Percentiles rank a stretch among this genome's conserved stretches.
phyloP scores from a whole-genome alignment of 2,888 invertebrate genomes.

The Parnassius apollo region DNA sequence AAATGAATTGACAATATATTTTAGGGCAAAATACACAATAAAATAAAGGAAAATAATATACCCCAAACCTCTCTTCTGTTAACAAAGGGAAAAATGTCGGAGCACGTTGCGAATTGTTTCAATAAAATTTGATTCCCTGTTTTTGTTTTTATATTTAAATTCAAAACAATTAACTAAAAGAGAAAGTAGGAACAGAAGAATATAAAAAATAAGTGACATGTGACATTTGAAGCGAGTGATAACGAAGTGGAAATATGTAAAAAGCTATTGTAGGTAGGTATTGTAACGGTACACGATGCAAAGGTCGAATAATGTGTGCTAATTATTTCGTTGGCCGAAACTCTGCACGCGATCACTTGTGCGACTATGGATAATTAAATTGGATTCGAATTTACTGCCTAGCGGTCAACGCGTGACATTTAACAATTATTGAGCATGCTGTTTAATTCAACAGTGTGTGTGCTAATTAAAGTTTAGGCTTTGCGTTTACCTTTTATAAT shows the following conservation, averaged over 20 bases:
- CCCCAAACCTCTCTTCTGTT: too few species aligned
- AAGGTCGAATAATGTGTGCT: slow-evolving; percentile 29
- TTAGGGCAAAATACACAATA: too few species aligned
- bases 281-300: slow-evolving; percentile 21
- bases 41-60: too few species aligned
- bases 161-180: not conserved
- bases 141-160: too few species aligned
- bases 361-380: slow-evolving; percentile 2
- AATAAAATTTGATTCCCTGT: too few species aligned
- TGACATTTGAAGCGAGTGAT: not conserved
- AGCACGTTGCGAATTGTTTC: too few species aligned
- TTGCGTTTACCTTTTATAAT: not conserved
- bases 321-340: slow-evolving; percentile 24
- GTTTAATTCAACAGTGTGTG: not conserved
- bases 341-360: slow-evolving; percentile 4
- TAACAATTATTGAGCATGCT: not conserved
- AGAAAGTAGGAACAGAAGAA: not conserved
- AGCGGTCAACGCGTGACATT: not conserved
- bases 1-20: too few species aligned
- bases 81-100: too few species aligned
- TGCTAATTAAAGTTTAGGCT: not conserved
- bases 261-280: slow-evolving; percentile 12
- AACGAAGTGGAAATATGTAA: slow-evolving; percentile 10
- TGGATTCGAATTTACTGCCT: slow-evolving; percentile 2
- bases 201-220: not conserved